These are phyloP conservation scores for Apis cerana DNA, from an alignment of 1,140 invertebrate genomes.

Conservation along the genomic window DNA sequence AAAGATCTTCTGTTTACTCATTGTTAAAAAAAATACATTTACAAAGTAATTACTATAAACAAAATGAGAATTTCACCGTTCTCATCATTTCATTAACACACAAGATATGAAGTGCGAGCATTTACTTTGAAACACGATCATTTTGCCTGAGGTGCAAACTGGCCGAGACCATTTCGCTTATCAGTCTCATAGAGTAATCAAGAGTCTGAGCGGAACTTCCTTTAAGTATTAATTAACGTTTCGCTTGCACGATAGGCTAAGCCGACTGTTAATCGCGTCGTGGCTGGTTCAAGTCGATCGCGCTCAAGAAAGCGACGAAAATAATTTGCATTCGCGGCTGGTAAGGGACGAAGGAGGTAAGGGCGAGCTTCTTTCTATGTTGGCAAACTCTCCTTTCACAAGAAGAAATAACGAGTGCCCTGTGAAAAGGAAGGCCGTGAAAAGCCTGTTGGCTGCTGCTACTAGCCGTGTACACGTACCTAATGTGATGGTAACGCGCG, in stretches of 20 bases:
- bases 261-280: slow-evolving; percentile 21
- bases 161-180: not conserved
- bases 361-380: slow-evolving; percentile 12
- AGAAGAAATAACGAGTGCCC: slow-evolving; percentile 62
- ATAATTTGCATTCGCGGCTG: slow-evolving; percentile 22
- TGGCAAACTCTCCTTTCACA: slow-evolving; percentile 45
- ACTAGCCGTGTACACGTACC: slow-evolving; percentile 41
- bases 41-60: not conserved
- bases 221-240: slow-evolving; percentile 53
- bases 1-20: too few relatives aligned
- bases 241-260: not conserved
- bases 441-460: slow-evolving; percentile 28
- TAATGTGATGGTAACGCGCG: slow-evolving; percentile 58
- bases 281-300: not conserved
- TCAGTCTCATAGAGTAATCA: slow-evolving; percentile 32
- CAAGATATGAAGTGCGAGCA: not conserved
- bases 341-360: not conserved
- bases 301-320: slow-evolving; percentile 41
- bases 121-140: slow-evolving; percentile 3
- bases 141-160: not conserved
- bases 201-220: slow-evolving; percentile 4
- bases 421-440: slow-evolving; percentile 59
- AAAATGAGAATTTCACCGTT: not conserved
- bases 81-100: not conserved
- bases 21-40: not conserved